Conservation (phyloP, 2,797 vertebrate species). For the Lepus townsendii region DNA sequence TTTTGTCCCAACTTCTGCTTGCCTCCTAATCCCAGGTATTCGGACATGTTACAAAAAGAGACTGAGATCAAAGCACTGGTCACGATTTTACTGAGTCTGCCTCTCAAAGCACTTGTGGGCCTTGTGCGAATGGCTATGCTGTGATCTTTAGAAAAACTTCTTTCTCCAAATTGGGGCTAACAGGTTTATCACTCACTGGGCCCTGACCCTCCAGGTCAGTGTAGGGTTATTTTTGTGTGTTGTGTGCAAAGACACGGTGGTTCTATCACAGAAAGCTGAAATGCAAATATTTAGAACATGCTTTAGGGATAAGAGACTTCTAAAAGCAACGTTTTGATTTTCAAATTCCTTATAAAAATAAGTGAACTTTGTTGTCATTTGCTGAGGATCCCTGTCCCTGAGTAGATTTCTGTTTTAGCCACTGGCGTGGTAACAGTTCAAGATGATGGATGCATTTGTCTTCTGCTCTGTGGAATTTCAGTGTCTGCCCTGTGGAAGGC, state of each 20-base stretch:
- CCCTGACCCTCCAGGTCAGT: constrained; percentile 71
- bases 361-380: constrained; percentile 42
- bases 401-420: not conserved
- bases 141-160: constrained; percentile 79
- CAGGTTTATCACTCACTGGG: constrained; percentile 84
- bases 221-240: constrained; percentile 75
- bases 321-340: constrained; percentile 66
- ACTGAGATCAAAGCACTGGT: constrained; percentile 87
- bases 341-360: constrained; percentile 63
- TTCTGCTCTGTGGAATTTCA: constrained; percentile 43
- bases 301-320: constrained; percentile 55
- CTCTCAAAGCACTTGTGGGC: constrained; percentile 76
- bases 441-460: not conserved
- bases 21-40: constrained; percentile 84
- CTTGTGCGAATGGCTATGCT: constrained; percentile 65
- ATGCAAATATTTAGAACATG: constrained; percentile 76
- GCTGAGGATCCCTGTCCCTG: not conserved
- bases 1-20: constrained; percentile 86
- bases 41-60: constrained; percentile 80
- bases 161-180: constrained; percentile 81
- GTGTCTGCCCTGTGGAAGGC: not conserved
- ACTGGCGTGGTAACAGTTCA: not conserved
- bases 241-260: constrained; percentile 54
- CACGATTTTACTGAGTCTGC: constrained; percentile 80
- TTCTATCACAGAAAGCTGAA: constrained; percentile 65